A percentile compares a stretch with the other conserved stretches of the same genome.
These are phyloP conservation scores for Apocheima hispidaria DNA, from an alignment of 2,888 invertebrate species.

Conservation along the genomic window DNA sequence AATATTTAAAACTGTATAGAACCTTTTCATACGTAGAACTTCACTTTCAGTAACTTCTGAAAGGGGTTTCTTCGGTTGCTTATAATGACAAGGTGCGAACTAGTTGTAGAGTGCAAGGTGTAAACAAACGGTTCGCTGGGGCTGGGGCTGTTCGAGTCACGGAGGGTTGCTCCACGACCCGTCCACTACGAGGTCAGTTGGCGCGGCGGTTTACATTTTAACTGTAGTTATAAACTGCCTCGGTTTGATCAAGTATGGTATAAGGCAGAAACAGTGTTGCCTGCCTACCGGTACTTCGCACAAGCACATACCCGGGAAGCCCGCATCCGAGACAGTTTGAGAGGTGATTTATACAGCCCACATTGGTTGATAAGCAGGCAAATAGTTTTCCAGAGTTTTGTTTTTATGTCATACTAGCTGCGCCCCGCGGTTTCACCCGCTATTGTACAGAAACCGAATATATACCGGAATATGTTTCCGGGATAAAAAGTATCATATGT, in stretches of 20 bases:
- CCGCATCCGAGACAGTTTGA: background rate
- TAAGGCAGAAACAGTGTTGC: background rate
- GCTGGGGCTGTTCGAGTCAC: slow-evolving; percentile 14
- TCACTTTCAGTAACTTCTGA: background rate
- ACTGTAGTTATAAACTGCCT: background rate
- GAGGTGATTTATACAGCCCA: background rate
- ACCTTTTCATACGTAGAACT: background rate
- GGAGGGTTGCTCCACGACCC: slow-evolving; percentile 29
- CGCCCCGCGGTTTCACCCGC: no score
- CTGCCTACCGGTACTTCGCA: background rate
- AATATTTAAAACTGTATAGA: background rate
- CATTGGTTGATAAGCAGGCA: background rate
- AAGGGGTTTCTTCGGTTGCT: background rate
- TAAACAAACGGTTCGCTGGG: slow-evolving; percentile 37
- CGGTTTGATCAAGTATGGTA: background rate
- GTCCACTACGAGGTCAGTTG: slow-evolving; percentile 26
- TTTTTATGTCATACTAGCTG: background rate
- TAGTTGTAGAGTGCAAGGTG: slow-evolving; percentile 16
- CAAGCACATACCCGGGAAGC: background rate
- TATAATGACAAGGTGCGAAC: slow-evolving; percentile 10
- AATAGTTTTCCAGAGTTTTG: background rate
- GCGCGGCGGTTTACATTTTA: slow-evolving; percentile 14
- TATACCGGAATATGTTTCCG: no score
- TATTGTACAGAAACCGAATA: no score
- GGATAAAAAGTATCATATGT: no score